A percentile compares a stretch with the other conserved stretches of the same genome.
Conservation (phyloP, 2,888 invertebrate genomes). For the Luperina nickerlii region DNA sequence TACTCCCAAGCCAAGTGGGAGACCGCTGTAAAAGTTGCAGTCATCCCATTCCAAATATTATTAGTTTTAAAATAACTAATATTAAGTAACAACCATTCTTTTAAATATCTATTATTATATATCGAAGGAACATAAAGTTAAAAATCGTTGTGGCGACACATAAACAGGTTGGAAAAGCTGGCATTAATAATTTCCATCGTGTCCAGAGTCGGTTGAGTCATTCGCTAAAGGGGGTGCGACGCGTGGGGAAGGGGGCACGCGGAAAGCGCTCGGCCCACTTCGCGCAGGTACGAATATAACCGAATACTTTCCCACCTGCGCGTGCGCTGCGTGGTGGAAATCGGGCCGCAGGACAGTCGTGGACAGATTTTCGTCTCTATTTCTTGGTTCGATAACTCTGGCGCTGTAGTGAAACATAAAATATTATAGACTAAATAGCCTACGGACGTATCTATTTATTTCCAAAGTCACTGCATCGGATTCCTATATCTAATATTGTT, state of each 20-base stretch:
- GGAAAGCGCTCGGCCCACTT: slow-evolving; percentile 87
- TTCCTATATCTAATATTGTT: not conserved
- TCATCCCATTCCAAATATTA: slow-evolving; percentile 50
- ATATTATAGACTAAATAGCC: not conserved
- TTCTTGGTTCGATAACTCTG: slow-evolving; percentile 19
- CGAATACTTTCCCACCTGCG: slow-evolving; percentile 88
- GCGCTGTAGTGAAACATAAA: not conserved
- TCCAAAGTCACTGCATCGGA: not conserved
- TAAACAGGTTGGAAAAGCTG: slow-evolving; percentile 65
- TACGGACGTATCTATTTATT: not conserved
- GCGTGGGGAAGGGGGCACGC: slow-evolving; percentile 70
- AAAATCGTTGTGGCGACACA: slow-evolving; percentile 54
- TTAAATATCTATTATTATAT: slow-evolving; percentile 13
- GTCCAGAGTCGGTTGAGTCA: slow-evolving; percentile 77
- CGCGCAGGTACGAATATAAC: slow-evolving; percentile 87
- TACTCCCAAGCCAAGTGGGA: not conserved
- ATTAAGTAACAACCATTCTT: slow-evolving; percentile 48
- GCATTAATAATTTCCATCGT: slow-evolving; percentile 72
- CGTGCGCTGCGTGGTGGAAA: slow-evolving; percentile 74
- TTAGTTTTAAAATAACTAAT: slow-evolving; percentile 53
- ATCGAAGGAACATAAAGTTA: slow-evolving; percentile 48
- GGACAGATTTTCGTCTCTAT: slow-evolving; percentile 43
- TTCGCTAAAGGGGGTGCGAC: slow-evolving; percentile 43
- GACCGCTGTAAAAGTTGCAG: slow-evolving; percentile 15
- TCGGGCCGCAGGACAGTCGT: slow-evolving; percentile 72